Conservation (phyloP, 1,140 invertebrate genomes). For the Drosophila kepulauana region DNA sequence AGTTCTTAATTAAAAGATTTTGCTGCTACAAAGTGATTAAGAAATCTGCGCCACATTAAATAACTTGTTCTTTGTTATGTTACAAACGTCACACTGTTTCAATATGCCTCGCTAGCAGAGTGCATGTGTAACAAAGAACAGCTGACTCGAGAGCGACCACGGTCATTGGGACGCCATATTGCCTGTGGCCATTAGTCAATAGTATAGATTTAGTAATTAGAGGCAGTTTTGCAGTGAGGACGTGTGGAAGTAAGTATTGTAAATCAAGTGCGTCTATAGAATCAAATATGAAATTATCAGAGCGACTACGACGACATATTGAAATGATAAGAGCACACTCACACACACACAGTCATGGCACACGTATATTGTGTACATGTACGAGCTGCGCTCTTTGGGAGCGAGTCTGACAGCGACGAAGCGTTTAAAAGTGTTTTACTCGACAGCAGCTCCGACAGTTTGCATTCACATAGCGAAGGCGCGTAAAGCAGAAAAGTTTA, state of each 20-base stretch:
- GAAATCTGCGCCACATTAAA: neutral
- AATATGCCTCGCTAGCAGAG: conserved; percentile 19
- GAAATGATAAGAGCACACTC: conserved; percentile 64
- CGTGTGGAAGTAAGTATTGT: conserved; percentile 64
- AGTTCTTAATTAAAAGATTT: neutral
- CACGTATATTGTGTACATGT: conserved; percentile 28
- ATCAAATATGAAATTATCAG: conserved; percentile 70
- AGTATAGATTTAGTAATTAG: conserved; percentile 23
- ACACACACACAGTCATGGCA: conserved; percentile 16
- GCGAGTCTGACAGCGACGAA: conserved; percentile 48
- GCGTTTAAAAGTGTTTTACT: conserved; percentile 80
- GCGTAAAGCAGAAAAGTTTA: conserved; percentile 51
- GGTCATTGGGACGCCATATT: conserved; percentile 64
- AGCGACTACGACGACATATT: conserved; percentile 66
- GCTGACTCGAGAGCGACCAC: conserved; percentile 64
- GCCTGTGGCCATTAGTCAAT: conserved; percentile 18
- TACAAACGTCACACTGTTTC: neutral
- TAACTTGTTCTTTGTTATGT: neutral
- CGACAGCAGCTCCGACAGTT: conserved; percentile 62
- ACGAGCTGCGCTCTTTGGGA: conserved; percentile 40
- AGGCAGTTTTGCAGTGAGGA: conserved; percentile 60
- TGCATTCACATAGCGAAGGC: conserved; percentile 70
- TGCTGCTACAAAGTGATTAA: neutral
- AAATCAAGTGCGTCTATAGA: conserved; percentile 68
- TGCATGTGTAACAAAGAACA: conserved; percentile 71